Evolutionary conservation across 2,888 invertebrate species (phyloP), one percentile per base, ranked within the genome.

Genomic region (Leistus spinibarbis): DNA sequence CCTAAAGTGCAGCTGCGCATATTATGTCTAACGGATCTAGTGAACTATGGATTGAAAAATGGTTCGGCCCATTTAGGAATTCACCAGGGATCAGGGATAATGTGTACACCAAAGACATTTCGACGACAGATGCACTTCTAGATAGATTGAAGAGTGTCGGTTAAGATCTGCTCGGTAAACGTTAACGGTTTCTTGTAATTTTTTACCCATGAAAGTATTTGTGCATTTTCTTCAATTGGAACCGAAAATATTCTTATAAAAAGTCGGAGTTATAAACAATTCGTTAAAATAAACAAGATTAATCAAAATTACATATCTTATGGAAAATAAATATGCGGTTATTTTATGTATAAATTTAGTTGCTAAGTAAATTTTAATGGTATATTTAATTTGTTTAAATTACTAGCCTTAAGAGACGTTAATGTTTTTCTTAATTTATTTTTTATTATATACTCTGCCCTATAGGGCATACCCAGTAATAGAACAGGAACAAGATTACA

Each of bases 61-160:
- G 60, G 60, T 60, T 13, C 60, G 60, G 13, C 60, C 60, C 60
- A 22, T 60, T 60, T 60, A 20, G 60, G 19, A 60, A 60, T 60
- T 60, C 40, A 40, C n/a, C 13, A 40, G 40, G n/a, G n/a, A n/a
- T n/a, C n/a, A 40, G 40, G 40, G 40, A 40, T 40, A 40, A 40
- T 40, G 40, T 40, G 10, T 40, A 40, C 13, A 10, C 40, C 40
- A 40, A 40, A 40, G 40, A 60, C 16, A 9, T 19, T 57, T 60
- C 1, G 17, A 20, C 60, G 60, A 17, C 60, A 60, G 60, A 60
- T 60, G 60, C 20, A 22, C 22, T 7, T 60, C 19, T 3, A 10
- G 10, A 60, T 5, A 40, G 40, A 40, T 40, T 40, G 40, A 40
- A 40, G 10, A 10, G 40, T 60, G 60, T 60, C 60, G 19, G 60